Base-by-base conservation (phyloP, 35 echinoderm and acorn worm genomes). In the Heliocidaris erythrogramma region DNA sequence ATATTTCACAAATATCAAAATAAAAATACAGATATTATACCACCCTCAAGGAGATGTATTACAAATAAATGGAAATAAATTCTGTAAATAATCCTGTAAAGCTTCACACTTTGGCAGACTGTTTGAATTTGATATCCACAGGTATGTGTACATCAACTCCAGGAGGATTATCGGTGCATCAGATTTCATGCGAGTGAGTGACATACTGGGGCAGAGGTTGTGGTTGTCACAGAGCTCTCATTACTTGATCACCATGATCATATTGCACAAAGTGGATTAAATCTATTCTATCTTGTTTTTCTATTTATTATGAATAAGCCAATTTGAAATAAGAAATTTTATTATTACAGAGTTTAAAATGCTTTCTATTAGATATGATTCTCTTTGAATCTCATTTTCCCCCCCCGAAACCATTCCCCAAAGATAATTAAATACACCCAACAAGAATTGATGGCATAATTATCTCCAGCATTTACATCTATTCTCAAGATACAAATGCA, bases 201-300 rank as follows among this genome's bases (percentile, higher is more conserved):
- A 78, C 65, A 78, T 24, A 78, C 65, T 78, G 65, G 65, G 65
- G 65, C 61, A 71, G 61, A 71, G 61, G 61, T 71, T 71, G 61
- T 71, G 52, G 52, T 56, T 56, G 14, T 14, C 52, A 56, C 14
- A 71, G 65, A 78, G 65, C 65, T 78, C 21, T n/a, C 65, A 78
- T 78, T 21, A 21, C 27, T 78, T 78, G 65, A n/a, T 78, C 65
- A n/a, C 24, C 61, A 24, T 10, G 61, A 71, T 71, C 61, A 16
- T 78, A 78, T 78, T 78, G 65, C 65, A 27, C 27, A 18, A 78
- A 27, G 65, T 78, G 65, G 65, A 78, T 78, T 21, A 78, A 10
- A 12, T 11, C 52, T 56, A 13, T 42, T 56, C 52, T 56, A 56
- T 21, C 65, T n/a, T 78, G 27, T 24, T 27, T n/a, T 69, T 5